Evolutionary conservation across 2,797 vertebrate species (phyloP), one percentile per base, ranked within the genome.

Genomic region (Rhinatrema bivittatum): DNA sequence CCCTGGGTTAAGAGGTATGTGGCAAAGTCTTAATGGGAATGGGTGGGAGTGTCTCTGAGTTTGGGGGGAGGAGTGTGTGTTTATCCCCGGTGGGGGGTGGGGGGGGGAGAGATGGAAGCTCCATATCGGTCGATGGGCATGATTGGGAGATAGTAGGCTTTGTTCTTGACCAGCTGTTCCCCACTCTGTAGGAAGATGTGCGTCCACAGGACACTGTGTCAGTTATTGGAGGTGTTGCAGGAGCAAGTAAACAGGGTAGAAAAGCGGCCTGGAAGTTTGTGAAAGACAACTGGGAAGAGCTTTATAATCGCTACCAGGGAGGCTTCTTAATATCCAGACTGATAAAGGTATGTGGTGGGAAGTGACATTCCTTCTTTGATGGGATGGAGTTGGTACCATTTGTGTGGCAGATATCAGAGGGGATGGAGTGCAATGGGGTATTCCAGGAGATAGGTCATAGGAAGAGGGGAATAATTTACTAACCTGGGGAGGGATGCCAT

Each of bases 171-270:
- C n/a, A 12, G 4, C n/a, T 32, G 0, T 3, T 0, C 38, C 38
- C 39, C 13, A 39, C 0, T 37, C 34, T 27, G 7, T 73, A 99
- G 95, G 95, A 99, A 74, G 94, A 97, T 32, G 95, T 99, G 43
- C 93, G 94, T 74, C 92, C 94, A n/a, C 95, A 99, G 81, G 95
- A 99, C 72, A 98, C 94, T 0, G 94, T 99, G 20, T 95, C 90
- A 1, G 94, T 98, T 23, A 95, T 99, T 2, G 95, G 94, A 1
- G 95, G 95, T 10, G 95, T 99, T 12, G 94, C 95, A 6, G 91
- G 91, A 55, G 90, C 93, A 74, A 97, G 94, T 77, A 94, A 91
- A 52, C 91, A 92, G 20, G 94, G 95, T 10, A 87, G 94, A 42
- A 97, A 93, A 75, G 89, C 92, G 27, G 94, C 93, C 25, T 99